Evolutionary conservation across 2,797 vertebrate genomes (phyloP).

Genomic region (Lutjanus argentimaculatus): DNA sequence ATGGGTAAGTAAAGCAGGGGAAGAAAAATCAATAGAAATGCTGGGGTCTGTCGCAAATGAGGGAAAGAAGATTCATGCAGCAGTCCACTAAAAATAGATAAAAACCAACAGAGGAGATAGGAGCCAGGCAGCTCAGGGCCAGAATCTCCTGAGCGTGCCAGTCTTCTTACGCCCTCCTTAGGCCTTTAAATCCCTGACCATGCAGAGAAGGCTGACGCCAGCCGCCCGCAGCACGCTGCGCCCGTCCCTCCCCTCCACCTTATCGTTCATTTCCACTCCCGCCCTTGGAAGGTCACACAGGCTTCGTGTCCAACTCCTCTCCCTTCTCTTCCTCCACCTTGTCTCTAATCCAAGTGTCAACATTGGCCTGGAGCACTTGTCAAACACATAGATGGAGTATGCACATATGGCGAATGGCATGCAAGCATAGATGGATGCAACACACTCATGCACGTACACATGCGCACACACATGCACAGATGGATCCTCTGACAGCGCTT

Average conservation of each 20-base stretch:
- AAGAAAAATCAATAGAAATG: constrained; percentile 57
- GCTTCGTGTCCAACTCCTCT: constrained; percentile 43
- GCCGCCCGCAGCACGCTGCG: constrained; percentile 13
- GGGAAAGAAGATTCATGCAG: constrained; percentile 56
- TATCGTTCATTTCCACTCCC: constrained; percentile 55
- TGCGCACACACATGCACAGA: constrained; percentile 40
- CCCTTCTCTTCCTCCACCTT: neutral
- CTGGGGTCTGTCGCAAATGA: constrained; percentile 55
- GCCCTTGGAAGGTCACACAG: constrained; percentile 66
- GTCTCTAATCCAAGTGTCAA: constrained; percentile 72
- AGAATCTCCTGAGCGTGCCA: constrained; percentile 34
- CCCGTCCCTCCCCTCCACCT: constrained; percentile 30
- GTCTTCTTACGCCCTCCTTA: constrained; percentile 27
- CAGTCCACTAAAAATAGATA: constrained; percentile 67
- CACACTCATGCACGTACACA: constrained; percentile 3
- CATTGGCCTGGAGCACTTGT: constrained; percentile 62
- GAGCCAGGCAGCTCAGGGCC: constrained; percentile 43
- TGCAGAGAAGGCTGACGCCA: constrained; percentile 22
- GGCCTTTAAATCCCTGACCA: constrained; percentile 53
- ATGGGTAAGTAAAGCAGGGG: constrained; percentile 38
- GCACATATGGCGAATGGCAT: constrained; percentile 51
- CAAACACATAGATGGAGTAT: constrained; percentile 56
- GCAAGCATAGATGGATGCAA: neutral
- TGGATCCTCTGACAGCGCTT: constrained; percentile 53
- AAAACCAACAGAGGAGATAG: constrained; percentile 45